Evolutionary conservation across 2,113 vertebrate genomes (phyloP).

Genomic region (Chamaetylas fuelleborni): DNA sequence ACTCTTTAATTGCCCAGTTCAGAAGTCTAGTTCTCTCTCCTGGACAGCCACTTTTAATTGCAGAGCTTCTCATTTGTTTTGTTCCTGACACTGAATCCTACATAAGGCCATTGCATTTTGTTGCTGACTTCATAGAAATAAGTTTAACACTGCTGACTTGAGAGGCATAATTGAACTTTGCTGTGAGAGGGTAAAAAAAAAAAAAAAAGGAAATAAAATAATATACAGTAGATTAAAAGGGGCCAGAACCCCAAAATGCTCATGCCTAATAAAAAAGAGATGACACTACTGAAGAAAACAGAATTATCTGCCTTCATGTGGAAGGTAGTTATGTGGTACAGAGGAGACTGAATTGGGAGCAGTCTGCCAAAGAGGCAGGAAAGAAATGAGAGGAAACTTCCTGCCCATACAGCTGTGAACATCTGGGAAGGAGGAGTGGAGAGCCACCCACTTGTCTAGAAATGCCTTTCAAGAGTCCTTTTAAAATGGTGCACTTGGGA

Average conservation of each 20-base stretch:
- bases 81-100: conserved; percentile 25
- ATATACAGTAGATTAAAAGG: not conserved
- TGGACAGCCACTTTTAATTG: conserved; percentile 51
- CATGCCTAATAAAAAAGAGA: not conserved
- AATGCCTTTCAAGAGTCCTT: conserved; percentile 32
- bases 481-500: conserved; percentile 44
- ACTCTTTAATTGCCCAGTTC: not conserved
- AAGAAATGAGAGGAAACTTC: not conserved
- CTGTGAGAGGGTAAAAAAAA: not conserved
- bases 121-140: not conserved
- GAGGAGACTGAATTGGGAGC: not conserved
- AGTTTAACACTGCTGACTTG: not conserved
- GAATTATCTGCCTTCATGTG: not conserved
- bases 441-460: not conserved
- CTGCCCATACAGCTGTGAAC: not conserved
- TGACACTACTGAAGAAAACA: not conserved
- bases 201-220: not conserved
- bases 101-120: not conserved
- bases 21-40: not conserved
- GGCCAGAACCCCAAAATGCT: not conserved
- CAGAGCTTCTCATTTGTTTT: conserved; percentile 21
- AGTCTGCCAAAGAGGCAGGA: not conserved
- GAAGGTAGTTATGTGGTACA: not conserved
- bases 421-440: not conserved
- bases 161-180: not conserved